Evolutionary conservation across 2,113 vertebrate genomes (phyloP).

Genomic region (Smithornis capensis): DNA sequence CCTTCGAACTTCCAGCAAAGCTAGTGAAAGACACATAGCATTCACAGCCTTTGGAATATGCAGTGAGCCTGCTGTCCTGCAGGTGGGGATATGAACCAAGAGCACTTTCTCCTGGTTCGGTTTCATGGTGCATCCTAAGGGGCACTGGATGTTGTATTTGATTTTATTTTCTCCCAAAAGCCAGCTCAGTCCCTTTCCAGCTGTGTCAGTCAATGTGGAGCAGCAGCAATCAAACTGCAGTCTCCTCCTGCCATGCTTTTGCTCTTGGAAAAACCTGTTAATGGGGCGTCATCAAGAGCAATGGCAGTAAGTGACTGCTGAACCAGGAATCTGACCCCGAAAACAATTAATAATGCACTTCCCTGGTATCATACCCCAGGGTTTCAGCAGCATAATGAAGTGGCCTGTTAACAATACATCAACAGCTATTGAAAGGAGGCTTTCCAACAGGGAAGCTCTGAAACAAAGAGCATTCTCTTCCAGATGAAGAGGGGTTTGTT

Average conservation of each 20-base stretch:
- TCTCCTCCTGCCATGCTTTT: background rate
- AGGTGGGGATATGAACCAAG: conserved; percentile 6
- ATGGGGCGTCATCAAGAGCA: background rate
- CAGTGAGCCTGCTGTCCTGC: conserved; percentile 22
- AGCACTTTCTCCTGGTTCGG: background rate
- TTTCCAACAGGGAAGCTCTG: conserved; percentile 21
- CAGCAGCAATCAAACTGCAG: background rate
- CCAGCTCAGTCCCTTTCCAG: background rate
- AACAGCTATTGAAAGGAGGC: background rate
- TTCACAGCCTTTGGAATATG: background rate
- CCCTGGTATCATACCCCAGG: background rate
- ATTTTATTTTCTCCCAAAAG: background rate
- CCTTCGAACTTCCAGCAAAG: background rate
- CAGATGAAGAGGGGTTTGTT: background rate
- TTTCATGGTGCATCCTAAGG: background rate
- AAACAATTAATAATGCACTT: conserved; percentile 35
- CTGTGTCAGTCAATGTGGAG: background rate
- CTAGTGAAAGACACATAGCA: background rate
- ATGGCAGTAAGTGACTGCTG: conserved; percentile 19
- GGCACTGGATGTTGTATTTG: background rate
- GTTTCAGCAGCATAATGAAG: conserved; percentile 11
- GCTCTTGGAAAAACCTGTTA: background rate
- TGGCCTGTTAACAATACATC: background rate
- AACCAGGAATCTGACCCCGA: background rate
- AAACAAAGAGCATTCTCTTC: conserved; percentile 32